phyloP scores from a whole-genome alignment of 2,888 invertebrate genomes.

The Adineta ricciae region DNA sequence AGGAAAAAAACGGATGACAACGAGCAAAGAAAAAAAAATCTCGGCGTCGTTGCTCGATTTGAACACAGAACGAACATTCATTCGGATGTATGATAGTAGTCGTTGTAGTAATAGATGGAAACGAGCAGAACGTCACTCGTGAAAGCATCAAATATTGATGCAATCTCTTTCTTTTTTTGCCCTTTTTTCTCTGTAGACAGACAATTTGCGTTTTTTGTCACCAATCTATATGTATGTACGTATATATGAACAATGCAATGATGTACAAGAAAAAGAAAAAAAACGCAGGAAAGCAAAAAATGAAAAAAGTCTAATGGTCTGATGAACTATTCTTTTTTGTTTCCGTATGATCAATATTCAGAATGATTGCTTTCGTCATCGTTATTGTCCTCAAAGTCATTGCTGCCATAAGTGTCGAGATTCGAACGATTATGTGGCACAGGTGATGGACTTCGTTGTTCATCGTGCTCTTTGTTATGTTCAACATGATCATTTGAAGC shows the following conservation, averaged over 20 bases:
- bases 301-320: background rate
- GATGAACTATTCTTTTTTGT: background rate
- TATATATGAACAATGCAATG: constrained; percentile 2
- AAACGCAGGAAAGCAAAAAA: background rate
- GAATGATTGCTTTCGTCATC: background rate
- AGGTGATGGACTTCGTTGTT: background rate
- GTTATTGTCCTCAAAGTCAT: background rate
- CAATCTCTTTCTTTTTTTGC: background rate
- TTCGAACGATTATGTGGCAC: background rate
- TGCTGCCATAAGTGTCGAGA: background rate
- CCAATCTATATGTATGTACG: background rate
- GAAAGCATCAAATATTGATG: constrained; percentile 4
- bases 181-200: background rate
- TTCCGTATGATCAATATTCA: background rate
- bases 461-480: background rate
- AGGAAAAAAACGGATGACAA: background rate
- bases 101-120: background rate
- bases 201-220: background rate
- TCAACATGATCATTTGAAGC: background rate
- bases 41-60: background rate
- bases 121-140: background rate
- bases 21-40: background rate
- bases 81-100: background rate
- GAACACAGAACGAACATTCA: constrained; percentile 4
- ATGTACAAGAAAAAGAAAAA: constrained; percentile 4